These are phyloP conservation scores for Lasiurus borealis DNA, from an alignment of 2,113 vertebrate genomes.

Conservation along the genomic window DNA sequence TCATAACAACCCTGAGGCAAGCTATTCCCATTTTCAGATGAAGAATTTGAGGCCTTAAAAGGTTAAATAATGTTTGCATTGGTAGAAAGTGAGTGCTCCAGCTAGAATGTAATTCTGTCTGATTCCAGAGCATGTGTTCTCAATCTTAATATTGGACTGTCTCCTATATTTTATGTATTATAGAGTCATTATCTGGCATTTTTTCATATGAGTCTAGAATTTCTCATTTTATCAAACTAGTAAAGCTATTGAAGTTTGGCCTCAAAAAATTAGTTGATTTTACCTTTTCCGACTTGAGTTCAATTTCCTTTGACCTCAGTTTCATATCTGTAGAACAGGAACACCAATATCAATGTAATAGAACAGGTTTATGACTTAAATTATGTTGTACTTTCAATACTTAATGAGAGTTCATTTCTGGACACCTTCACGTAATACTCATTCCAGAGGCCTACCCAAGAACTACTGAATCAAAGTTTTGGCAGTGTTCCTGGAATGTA, in stretches of 20 bases:
- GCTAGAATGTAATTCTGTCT: constrained; percentile 40
- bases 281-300: constrained; percentile 57
- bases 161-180: constrained; percentile 59
- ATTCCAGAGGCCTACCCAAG: not conserved
- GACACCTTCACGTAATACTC: not conserved
- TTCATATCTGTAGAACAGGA: constrained; percentile 30
- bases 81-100: not conserved
- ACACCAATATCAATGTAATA: constrained; percentile 19
- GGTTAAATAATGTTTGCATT: constrained; percentile 17
- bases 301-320: constrained; percentile 58
- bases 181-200: constrained; percentile 17
- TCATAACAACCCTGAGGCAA: not conserved
- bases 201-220: constrained; percentile 47
- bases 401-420: constrained; percentile 45
- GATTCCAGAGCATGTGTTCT: constrained; percentile 54
- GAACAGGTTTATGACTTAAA: constrained; percentile 5
- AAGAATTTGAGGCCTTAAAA: constrained; percentile 17
- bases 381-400: not conserved
- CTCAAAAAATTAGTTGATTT: constrained; percentile 52
- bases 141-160: constrained; percentile 43
- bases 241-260: constrained; percentile 55
- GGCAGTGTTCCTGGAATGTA: not conserved
- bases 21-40: constrained; percentile 11
- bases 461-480: constrained; percentile 3
- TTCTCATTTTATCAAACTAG: constrained; percentile 57